Percentiles rank a stretch among this genome's conserved stretches.
Conservation (phyloP, 2,113 vertebrate genomes). For the Gallinago media region DNA sequence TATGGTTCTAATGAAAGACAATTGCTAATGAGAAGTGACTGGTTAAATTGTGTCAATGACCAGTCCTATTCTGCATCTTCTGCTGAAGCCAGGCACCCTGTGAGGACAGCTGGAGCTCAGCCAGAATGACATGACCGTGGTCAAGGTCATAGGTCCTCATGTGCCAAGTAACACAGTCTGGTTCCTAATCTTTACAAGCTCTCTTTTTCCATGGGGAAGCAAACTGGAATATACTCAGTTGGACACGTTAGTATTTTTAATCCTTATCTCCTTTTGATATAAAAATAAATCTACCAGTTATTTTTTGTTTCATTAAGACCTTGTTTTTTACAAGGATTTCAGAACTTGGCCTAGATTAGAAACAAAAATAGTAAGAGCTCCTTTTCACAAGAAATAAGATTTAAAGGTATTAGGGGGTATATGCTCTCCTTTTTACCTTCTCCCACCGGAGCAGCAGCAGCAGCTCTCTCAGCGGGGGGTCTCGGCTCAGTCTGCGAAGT, state of each 20-base stretch:
- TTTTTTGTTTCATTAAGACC: constrained; percentile 60
- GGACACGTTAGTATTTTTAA: constrained; percentile 25
- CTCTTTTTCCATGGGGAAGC: neutral
- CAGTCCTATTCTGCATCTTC: constrained; percentile 13
- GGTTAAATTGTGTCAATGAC: constrained; percentile 54
- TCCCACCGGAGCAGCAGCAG: no score
- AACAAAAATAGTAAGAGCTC: constrained; percentile 60
- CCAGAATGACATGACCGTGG: neutral
- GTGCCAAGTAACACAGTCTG: neutral
- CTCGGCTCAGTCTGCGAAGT: no score
- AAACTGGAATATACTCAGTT: constrained; percentile 6
- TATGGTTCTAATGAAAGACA: constrained; percentile 2
- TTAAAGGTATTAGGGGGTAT: constrained; percentile 48
- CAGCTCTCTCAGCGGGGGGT: no score
- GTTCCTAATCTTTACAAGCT: constrained; percentile 20
- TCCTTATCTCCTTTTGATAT: constrained; percentile 58
- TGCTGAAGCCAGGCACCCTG: constrained; percentile 34
- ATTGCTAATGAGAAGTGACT: constrained; percentile 46
- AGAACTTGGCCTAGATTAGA: constrained; percentile 65
- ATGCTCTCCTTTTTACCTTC: constrained; percentile 55
- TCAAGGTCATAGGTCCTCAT: constrained; percentile 34
- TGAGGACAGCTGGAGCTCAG: constrained; percentile 53
- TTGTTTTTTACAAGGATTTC: constrained; percentile 62
- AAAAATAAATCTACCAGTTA: constrained; percentile 58
- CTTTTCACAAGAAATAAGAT: constrained; percentile 49